Percentiles rank a stretch among this genome's conserved stretches.
Conservation (phyloP, 2,797 vertebrate species). For the Anolis apletophallus region DNA sequence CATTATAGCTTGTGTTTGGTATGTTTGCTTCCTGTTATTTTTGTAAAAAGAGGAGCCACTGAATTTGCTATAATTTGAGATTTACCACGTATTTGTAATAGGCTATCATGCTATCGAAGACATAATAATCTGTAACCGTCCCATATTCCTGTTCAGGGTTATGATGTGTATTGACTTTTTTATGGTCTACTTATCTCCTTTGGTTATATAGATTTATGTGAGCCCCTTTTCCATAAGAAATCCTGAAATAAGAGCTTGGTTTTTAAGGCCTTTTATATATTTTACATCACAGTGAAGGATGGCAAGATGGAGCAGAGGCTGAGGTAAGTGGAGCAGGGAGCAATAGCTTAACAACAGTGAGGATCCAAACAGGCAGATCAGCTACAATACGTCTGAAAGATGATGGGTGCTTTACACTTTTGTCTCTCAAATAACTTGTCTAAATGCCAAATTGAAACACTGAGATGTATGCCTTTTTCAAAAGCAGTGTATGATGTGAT, state of each 20-base stretch:
- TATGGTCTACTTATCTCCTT: conserved; percentile 70
- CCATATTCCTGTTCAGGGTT: conserved; percentile 58
- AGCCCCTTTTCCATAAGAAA: conserved; percentile 54
- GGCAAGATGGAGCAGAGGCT: not conserved
- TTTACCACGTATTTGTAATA: conserved; percentile 67
- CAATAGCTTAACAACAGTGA: not conserved
- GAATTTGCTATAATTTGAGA: conserved; percentile 61
- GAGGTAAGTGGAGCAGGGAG: not conserved
- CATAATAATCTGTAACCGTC: conserved; percentile 67
- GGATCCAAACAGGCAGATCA: not conserved
- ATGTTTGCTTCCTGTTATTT: conserved; percentile 53
- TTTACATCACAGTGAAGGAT: conserved; percentile 28
- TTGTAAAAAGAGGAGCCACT: conserved; percentile 52
- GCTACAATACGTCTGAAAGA: not conserved
- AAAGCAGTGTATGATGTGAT: not conserved
- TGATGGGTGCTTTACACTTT: not conserved
- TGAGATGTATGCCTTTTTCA: not conserved
- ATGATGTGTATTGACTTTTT: conserved; percentile 72
- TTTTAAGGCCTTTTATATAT: conserved; percentile 47
- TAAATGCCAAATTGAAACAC: not conserved
- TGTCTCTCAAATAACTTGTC: not conserved
- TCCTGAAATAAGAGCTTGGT: conserved; percentile 62
- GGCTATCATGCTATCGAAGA: conserved; percentile 61
- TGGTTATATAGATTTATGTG: conserved; percentile 68
- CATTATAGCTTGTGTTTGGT: conserved; percentile 48